These are phyloP conservation scores for Calvadosia cruxmelitensis DNA, from an alignment of 30 jellyfish, hydroid and myxozoan species.

Conservation along the genomic window DNA sequence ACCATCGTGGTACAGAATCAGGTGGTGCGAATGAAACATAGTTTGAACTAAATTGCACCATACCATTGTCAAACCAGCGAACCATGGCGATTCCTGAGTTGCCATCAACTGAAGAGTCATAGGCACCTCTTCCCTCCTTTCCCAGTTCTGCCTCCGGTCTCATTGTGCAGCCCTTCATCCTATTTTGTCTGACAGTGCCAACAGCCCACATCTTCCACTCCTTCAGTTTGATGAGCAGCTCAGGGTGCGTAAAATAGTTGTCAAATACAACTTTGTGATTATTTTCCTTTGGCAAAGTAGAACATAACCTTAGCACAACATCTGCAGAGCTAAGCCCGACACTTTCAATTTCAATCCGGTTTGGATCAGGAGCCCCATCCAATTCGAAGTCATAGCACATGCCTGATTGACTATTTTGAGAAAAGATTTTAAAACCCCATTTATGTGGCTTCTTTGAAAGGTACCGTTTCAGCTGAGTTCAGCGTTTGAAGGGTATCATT, in stretches of 20 bases:
- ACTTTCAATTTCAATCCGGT: not conserved
- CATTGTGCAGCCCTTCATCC: conserved; percentile 28
- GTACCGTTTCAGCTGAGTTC: conserved; percentile 12
- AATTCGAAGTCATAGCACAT: conserved; percentile 27
- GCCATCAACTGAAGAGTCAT: conserved; percentile 35
- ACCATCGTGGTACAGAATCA: too few relatives aligned
- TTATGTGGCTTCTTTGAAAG: conserved; percentile 37
- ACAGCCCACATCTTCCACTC: conserved; percentile 31
- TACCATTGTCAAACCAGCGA: conserved; percentile 41
- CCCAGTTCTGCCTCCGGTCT: conserved; percentile 23
- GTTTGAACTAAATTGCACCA: too few relatives aligned
- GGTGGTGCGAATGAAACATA: too few relatives aligned
- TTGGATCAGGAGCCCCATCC: conserved; percentile 44
- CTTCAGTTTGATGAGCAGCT: conserved; percentile 32
- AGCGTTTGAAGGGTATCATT: conserved; percentile 25
- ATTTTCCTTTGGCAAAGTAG: conserved; percentile 17
- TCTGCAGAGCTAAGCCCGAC: conserved; percentile 27
- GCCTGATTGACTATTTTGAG: conserved; percentile 22
- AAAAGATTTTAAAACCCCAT: conserved; percentile 42
- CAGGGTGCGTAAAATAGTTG: conserved; percentile 30
- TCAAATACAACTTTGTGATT: conserved; percentile 33
- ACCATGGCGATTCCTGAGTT: conserved; percentile 31
- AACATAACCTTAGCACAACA: conserved; percentile 34
- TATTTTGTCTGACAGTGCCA: conserved; percentile 37
- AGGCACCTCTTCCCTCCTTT: conserved; percentile 52